Evolutionary conservation across 2,797 vertebrate genomes (phyloP).

Genomic region (Pteronotus mesoamericanus): DNA sequence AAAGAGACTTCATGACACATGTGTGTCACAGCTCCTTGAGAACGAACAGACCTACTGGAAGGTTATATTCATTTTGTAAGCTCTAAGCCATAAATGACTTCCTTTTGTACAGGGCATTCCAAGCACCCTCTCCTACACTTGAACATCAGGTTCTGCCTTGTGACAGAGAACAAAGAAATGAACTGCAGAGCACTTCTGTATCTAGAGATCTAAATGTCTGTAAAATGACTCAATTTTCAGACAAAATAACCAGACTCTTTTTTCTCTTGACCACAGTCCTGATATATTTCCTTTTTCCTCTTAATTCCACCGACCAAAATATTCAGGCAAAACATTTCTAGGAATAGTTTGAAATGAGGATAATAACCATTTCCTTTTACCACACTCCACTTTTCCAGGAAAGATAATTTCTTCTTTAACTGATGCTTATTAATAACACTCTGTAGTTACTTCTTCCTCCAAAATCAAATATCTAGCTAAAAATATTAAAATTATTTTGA

Average conservation of each 20-base stretch:
- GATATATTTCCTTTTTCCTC: slow-evolving; percentile 25
- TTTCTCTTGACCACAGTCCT: slow-evolving; percentile 62
- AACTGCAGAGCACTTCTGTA: slow-evolving; percentile 14
- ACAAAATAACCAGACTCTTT: slow-evolving; percentile 29
- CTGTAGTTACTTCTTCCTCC: slow-evolving; percentile 19
- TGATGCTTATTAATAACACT: slow-evolving; percentile 37
- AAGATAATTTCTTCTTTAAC: slow-evolving; percentile 47
- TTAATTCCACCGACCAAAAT: slow-evolving; percentile 48
- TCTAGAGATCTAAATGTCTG: slow-evolving; percentile 1
- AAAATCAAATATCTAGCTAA: slow-evolving; percentile 41
- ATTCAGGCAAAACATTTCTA: slow-evolving; percentile 61
- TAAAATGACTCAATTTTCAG: slow-evolving; percentile 60
- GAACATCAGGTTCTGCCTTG: slow-evolving; percentile 31
- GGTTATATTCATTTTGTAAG: background rate
- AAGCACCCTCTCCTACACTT: background rate
- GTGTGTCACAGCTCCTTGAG: background rate
- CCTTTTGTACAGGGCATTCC: slow-evolving; percentile 1
- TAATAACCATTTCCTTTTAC: slow-evolving; percentile 39
- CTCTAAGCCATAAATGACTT: slow-evolving; percentile 1
- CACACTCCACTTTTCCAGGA: slow-evolving; percentile 25
- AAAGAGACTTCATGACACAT: background rate
- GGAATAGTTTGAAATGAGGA: slow-evolving; percentile 39
- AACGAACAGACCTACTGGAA: slow-evolving; percentile 16
- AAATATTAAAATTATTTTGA: slow-evolving; percentile 40
- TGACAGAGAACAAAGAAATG: slow-evolving; percentile 46